A percentile compares a stretch with the other conserved stretches of the same genome.
These are phyloP conservation scores for Lepidocyrtinus sp. DNA, from an alignment of 2,888 invertebrate species.

Conservation along the genomic window DNA sequence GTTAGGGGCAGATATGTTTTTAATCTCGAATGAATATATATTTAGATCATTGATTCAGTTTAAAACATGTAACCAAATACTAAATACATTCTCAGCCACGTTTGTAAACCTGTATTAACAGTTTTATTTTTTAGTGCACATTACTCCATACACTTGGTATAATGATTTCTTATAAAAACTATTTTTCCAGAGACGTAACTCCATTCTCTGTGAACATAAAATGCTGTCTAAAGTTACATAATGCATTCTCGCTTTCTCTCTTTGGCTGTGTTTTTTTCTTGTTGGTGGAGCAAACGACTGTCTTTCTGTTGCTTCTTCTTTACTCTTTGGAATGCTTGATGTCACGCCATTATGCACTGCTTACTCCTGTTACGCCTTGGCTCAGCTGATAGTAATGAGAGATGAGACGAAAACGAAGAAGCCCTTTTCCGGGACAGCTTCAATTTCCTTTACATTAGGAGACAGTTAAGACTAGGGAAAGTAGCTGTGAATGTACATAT, in stretches of 20 bases:
- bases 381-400: conserved; percentile 60
- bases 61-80: no score
- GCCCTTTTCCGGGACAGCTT: conserved; percentile 64
- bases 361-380: conserved; percentile 52
- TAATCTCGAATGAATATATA: no score
- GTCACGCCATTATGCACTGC: conserved; percentile 58
- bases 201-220: background rate
- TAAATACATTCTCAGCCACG: no score
- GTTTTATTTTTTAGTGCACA: background rate
- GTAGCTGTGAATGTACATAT: background rate
- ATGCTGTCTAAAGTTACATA: background rate
- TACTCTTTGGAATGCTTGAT: conserved; percentile 39
- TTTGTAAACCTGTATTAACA: no score
- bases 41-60: no score
- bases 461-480: conserved; percentile 25
- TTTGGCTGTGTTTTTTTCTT: background rate
- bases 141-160: conserved; percentile 29
- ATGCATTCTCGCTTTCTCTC: background rate
- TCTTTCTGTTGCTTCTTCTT: conserved; percentile 35
- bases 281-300: background rate
- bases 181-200: background rate
- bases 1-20: no score
- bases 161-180: conserved; percentile 34
- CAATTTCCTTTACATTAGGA: conserved; percentile 54
- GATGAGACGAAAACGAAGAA: conserved; percentile 53